These are phyloP conservation scores for Pachycephala philippinensis DNA, from an alignment of 2,113 vertebrate species.

Conservation along the genomic window DNA sequence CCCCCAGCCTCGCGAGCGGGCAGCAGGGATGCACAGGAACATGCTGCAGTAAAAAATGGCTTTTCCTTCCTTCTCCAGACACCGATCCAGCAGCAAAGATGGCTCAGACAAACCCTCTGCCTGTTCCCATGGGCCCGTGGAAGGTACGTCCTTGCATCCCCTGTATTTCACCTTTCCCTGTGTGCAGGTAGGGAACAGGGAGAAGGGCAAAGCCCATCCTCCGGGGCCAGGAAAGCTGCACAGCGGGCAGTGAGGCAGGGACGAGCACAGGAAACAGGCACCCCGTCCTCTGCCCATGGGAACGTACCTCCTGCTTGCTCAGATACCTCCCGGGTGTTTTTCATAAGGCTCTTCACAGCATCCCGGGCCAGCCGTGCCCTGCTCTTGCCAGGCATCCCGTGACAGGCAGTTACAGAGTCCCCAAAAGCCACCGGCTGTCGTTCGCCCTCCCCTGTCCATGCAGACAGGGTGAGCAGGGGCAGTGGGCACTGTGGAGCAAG, in stretches of 20 bases:
- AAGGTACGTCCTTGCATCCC: constrained; percentile 74
- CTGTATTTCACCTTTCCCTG: not conserved
- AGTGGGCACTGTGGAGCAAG: not conserved
- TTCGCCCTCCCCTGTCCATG: fast-evolving
- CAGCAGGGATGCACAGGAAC: not conserved
- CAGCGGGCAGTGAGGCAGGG: fast-evolving
- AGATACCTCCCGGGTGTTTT: not conserved
- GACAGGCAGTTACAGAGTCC: not conserved
- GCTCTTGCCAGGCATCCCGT: not conserved
- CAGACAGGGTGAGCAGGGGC: not conserved
- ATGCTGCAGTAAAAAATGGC: not conserved
- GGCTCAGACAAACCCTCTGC: constrained; percentile 89
- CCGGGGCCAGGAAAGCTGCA: not conserved
- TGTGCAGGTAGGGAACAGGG: not conserved
- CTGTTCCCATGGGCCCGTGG: constrained; percentile 86
- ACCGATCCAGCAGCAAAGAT: constrained; percentile 75
- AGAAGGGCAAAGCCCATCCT: not conserved
- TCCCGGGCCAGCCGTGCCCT: not conserved
- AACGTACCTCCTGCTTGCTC: not conserved
- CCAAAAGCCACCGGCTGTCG: not conserved
- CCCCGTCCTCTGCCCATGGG: not conserved
- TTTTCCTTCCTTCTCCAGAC: constrained; percentile 65
- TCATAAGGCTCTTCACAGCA: not conserved
- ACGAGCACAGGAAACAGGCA: not conserved
- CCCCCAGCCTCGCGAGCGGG: not conserved